Evolutionary conservation across 2,888 invertebrate genomes (phyloP).

Genomic region (Tetragonisca angustula): DNA sequence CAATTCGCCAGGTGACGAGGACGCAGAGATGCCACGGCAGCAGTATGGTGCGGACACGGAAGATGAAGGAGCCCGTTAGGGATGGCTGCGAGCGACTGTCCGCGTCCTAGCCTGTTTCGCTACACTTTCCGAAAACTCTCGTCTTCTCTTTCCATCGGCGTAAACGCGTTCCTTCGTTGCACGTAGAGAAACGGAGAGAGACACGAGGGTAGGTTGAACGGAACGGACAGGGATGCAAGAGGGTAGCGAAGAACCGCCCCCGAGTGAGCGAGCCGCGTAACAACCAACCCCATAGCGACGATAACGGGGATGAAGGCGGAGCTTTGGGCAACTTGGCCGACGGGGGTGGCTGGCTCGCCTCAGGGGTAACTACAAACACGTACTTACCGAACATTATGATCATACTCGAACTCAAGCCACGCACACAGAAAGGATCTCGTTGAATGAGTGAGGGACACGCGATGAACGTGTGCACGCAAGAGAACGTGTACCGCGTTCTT

Average conservation of each 20-base stretch:
- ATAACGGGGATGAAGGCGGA: slow-evolving; percentile 75
- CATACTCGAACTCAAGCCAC: slow-evolving; percentile 67
- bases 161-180: slow-evolving; percentile 8
- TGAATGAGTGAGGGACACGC: slow-evolving; percentile 10
- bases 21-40: neutral
- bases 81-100: slow-evolving; percentile 58
- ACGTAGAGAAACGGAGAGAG: neutral
- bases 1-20: neutral
- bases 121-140: slow-evolving; percentile 36
- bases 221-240: slow-evolving; percentile 16
- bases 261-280: slow-evolving; percentile 75
- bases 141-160: neutral
- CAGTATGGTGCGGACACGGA: neutral
- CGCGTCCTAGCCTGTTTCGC: slow-evolving; percentile 45
- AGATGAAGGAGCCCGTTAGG: slow-evolving; percentile 40
- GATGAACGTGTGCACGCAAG: slow-evolving; percentile 16
- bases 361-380: slow-evolving; percentile 84
- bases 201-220: slow-evolving; percentile 33
- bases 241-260: slow-evolving; percentile 75
- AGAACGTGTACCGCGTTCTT: neutral
- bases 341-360: slow-evolving; percentile 81
- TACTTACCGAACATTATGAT: slow-evolving; percentile 83
- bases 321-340: slow-evolving; percentile 64
- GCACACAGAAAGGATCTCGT: slow-evolving; percentile 19
- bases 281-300: slow-evolving; percentile 75